A percentile compares a stretch with the other conserved stretches of the same genome.
These are phyloP conservation scores for Larimichthys crocea DNA, from an alignment of 2,113 vertebrate species.

Conservation along the genomic window DNA sequence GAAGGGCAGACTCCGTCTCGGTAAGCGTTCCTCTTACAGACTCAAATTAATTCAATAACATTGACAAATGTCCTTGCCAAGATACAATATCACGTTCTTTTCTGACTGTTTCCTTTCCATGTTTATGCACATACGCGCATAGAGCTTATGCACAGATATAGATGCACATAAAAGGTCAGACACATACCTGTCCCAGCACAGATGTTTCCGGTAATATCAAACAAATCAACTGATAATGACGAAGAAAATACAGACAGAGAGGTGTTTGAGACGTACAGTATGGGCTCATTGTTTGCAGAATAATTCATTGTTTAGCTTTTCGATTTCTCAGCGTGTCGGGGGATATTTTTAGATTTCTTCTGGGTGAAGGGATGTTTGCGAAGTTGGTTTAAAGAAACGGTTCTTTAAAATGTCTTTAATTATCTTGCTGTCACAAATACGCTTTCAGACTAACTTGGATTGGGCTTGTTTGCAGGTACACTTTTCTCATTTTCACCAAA, in stretches of 20 bases:
- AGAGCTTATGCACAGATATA: neutral
- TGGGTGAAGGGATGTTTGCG: conserved; percentile 17
- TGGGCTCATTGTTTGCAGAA: conserved; percentile 41
- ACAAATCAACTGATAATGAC: conserved; percentile 54
- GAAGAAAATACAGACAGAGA: conserved; percentile 5
- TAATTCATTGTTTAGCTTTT: conserved; percentile 47
- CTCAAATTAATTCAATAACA: conserved; percentile 73
- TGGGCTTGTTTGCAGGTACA: conserved; percentile 50
- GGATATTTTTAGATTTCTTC: conserved; percentile 60
- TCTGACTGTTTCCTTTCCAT: conserved; percentile 50
- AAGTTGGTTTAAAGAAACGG: conserved; percentile 37
- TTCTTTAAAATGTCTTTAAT: conserved; percentile 60
- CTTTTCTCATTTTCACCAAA: conserved; percentile 23
- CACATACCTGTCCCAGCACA: neutral
- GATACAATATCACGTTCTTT: conserved; percentile 57
- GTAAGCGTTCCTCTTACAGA: conserved; percentile 53
- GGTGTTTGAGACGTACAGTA: conserved; percentile 15
- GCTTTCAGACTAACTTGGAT: conserved; percentile 27
- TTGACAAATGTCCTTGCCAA: conserved; percentile 70
- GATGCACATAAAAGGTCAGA: conserved; percentile 26
- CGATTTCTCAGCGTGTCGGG: conserved; percentile 15
- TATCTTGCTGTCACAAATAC: conserved; percentile 47
- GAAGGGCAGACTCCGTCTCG: conserved; percentile 72
- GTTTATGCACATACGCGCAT: conserved; percentile 1
- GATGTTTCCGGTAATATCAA: conserved; percentile 57